Evolutionary conservation across 2,113 vertebrate genomes (phyloP).

Genomic region (Stigmatopora nigra): DNA sequence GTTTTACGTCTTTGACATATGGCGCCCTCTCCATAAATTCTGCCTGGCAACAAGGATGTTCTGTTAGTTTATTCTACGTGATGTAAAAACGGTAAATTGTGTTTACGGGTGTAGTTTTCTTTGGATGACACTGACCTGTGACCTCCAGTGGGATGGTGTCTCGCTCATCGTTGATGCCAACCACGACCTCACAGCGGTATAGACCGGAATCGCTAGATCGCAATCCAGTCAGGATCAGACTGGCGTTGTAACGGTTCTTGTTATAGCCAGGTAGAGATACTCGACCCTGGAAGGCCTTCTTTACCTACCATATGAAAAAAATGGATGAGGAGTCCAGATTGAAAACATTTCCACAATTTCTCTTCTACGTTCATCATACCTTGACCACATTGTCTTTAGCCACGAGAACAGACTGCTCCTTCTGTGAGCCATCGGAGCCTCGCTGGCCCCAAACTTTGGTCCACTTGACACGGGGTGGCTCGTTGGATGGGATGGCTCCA

Average conservation of each 20-base stretch:
- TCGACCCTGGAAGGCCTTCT: slow-evolving; percentile 84
- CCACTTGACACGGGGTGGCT: slow-evolving; percentile 89
- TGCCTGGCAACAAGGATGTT: neutral
- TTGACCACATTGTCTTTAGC: slow-evolving; percentile 89
- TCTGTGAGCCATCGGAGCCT: slow-evolving; percentile 70
- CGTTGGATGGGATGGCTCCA: slow-evolving; percentile 49
- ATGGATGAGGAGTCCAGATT: neutral
- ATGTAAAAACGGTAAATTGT: neutral
- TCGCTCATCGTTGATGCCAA: slow-evolving; percentile 89
- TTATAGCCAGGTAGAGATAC: slow-evolving; percentile 79
- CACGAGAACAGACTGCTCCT: slow-evolving; percentile 82
- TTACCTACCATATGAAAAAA: slow-evolving; percentile 56
- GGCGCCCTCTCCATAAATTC: neutral
- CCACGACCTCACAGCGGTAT: slow-evolving; percentile 91
- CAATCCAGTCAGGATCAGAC: slow-evolving; percentile 73
- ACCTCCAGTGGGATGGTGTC: slow-evolving; percentile 89
- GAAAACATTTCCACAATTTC: too few relatives aligned
- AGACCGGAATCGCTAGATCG: slow-evolving; percentile 85
- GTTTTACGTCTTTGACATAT: neutral
- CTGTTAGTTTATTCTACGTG: neutral
- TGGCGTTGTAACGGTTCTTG: slow-evolving; percentile 79
- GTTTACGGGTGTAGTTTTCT: neutral
- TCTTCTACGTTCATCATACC: slow-evolving; percentile 35
- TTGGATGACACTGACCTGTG: slow-evolving; percentile 70
- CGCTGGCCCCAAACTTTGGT: slow-evolving; percentile 83